Conservation (phyloP, 2,113 vertebrate species). For the Nettapus auritus region DNA sequence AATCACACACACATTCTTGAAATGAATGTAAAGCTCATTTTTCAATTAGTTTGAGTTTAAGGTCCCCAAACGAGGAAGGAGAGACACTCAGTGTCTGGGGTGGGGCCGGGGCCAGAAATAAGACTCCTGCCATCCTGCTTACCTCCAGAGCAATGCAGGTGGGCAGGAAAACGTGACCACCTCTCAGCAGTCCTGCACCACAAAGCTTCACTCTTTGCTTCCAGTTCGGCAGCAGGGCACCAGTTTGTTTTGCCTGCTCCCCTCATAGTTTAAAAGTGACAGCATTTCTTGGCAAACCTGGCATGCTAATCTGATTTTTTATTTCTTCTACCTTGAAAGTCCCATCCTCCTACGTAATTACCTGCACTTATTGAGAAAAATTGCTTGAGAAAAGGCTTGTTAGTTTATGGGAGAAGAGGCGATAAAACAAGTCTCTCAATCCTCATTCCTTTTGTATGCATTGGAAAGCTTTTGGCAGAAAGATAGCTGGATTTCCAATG, state of each 20-base stretch:
- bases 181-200: not conserved
- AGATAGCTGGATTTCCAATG: constrained; percentile 10
- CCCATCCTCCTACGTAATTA: not conserved
- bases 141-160: not conserved
- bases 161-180: not conserved
- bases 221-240: not conserved
- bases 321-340: not conserved
- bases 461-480: constrained; percentile 17
- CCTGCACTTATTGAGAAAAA: constrained; percentile 13
- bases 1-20: not conserved
- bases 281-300: not conserved
- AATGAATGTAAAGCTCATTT: not conserved
- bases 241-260: not conserved
- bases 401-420: constrained; percentile 22
- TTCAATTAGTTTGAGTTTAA: not conserved
- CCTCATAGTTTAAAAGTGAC: not conserved
- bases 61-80: not conserved
- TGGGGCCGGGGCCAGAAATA: not conserved
- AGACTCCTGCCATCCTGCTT: not conserved
- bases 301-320: not conserved
- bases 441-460: not conserved
- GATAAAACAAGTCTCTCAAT: not conserved
- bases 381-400: not conserved
- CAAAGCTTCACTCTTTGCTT: not conserved
- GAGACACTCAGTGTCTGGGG: not conserved